Evolutionary conservation across 2,797 vertebrate genomes (phyloP), one percentile per base, ranked within the genome.

Genomic region (Okamejei kenojei): DNA sequence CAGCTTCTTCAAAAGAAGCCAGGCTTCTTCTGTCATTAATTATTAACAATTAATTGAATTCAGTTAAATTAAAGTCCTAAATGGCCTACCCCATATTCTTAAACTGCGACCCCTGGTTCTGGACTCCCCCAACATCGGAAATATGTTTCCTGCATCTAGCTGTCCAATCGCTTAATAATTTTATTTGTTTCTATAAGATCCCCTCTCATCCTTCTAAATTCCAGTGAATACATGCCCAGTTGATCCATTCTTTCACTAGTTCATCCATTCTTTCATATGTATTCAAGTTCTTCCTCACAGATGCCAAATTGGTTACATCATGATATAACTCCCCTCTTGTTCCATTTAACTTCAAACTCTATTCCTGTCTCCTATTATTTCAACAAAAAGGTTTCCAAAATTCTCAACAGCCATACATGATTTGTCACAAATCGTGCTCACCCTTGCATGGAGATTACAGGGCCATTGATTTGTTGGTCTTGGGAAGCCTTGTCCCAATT

Each of bases 11-110:
- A 68, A 63, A 9, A 68, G 65, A n/a, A 35, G 61, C n/a, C 8
- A 68, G 61, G 15, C 21, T 63, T 35, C 58, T 63, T 26, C 26
- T n/a, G 29, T 21, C 61, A 88, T 88, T 65, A 65, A 88, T 88
- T 88, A 88, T 88, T 68, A 88, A 88, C 84, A 88, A 65, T 61
- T n/a, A 63, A 86, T 88, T 88, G 65, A 88, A 88, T 35, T 88
- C 63, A 35, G 61, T 63, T 35, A 7, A 88, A 88, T 65, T 88
- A 88, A 88, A 68, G 15, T 17, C 21, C 32, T 88, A 88, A 54
- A 54, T 54, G 45, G 45, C 45, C 45, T 54, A 7, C 45, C 45
- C 45, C 0, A 5, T 54, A 6, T 54, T 54, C 5, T 54, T 54
- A 54, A 54, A 54, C 45, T 54, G 5, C 45, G 5, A 54, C 45